Conservation (phyloP, 2,113 vertebrate genomes). For the Mustelus asterias region DNA sequence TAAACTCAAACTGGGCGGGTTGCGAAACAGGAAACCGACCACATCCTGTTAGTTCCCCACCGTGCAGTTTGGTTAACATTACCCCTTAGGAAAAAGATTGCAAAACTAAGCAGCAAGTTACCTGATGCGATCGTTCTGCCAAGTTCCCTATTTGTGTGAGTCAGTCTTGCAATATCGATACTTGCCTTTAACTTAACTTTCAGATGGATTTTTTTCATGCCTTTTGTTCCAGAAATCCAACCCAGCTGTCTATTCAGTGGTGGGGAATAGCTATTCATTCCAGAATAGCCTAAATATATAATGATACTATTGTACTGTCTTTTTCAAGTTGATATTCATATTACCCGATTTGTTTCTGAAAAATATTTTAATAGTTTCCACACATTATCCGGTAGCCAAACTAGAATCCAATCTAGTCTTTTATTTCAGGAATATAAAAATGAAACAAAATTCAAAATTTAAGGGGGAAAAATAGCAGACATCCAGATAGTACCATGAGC, state of each 20-base stretch:
- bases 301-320: background rate
- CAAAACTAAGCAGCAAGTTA: background rate
- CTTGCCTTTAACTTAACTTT: background rate
- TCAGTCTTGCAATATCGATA: background rate
- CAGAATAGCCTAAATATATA: background rate
- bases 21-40: background rate
- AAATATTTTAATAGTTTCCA: background rate
- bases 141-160: background rate
- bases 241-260: background rate
- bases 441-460: background rate
- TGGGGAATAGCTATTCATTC: too few species aligned
- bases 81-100: background rate
- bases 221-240: background rate
- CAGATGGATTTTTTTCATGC: background rate
- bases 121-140: background rate
- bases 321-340: constrained; percentile 10
- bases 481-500: too few species aligned
- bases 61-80: background rate
- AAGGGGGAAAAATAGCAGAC: background rate
- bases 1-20: background rate
- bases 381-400: background rate
- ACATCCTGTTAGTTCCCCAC: background rate
- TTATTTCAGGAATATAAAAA: background rate
- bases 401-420: background rate
- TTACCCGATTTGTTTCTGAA: background rate